Evolutionary conservation across 2,888 invertebrate species (phyloP).

Genomic region (Hemithea aestivaria): DNA sequence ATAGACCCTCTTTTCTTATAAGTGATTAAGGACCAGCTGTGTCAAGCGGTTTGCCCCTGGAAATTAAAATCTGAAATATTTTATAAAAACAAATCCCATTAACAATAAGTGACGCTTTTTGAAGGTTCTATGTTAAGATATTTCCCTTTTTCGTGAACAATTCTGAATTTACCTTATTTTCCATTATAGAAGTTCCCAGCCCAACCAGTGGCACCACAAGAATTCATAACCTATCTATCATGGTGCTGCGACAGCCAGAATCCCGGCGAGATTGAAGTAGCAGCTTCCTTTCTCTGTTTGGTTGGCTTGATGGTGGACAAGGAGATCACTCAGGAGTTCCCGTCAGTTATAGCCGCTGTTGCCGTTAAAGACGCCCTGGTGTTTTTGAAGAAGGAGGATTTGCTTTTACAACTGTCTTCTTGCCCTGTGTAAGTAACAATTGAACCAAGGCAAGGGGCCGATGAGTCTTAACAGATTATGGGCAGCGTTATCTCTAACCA

Average conservation of each 20-base stretch:
- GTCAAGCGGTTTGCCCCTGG: no score
- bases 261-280: conserved; percentile 49
- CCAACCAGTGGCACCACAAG: conserved; percentile 55
- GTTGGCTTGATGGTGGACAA: conserved; percentile 51
- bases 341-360: conserved; percentile 56
- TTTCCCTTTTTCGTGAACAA: no score
- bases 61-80: no score
- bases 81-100: no score
- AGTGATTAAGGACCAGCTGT: no score
- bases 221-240: conserved; percentile 53
- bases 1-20: no score
- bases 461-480: no score
- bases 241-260: conserved; percentile 48
- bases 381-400: conserved; percentile 38
- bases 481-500: no score
- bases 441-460: no score
- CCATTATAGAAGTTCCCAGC: conserved; percentile 49
- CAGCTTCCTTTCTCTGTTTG: conserved; percentile 58
- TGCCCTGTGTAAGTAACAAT: conserved; percentile 46
- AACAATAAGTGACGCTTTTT: no score
- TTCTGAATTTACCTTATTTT: conserved; percentile 11
- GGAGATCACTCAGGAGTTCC: conserved; percentile 41
- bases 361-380: conserved; percentile 50
- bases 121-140: no score
- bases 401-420: conserved; percentile 32